Percentiles rank a stretch among this genome's conserved stretches.
Conservation (phyloP, 2,113 vertebrate genomes). For the Riparia riparia region DNA sequence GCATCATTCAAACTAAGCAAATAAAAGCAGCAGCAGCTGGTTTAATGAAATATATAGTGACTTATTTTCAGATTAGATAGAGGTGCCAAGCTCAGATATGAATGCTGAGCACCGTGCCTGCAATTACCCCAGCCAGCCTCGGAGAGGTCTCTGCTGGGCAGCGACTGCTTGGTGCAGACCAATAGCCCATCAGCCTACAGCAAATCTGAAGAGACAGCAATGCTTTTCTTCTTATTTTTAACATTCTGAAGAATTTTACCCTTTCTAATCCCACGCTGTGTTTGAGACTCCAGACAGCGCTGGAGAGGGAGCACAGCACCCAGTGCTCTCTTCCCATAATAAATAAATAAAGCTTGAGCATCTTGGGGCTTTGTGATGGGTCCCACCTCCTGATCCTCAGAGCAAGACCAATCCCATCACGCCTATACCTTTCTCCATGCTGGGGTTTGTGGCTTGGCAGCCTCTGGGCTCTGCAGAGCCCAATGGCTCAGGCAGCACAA, state of each 20-base stretch:
- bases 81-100: neutral
- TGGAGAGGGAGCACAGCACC: neutral
- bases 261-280: neutral
- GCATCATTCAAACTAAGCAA: slow-evolving; percentile 38
- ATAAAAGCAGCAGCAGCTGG: slow-evolving; percentile 47
- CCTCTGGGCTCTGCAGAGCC: neutral
- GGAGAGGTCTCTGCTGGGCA: neutral
- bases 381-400: neutral
- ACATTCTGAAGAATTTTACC: neutral
- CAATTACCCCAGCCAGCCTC: slow-evolving; percentile 1
- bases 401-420: neutral
- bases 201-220: slow-evolving; percentile 17
- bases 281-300: neutral
- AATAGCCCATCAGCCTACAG: slow-evolving; percentile 13
- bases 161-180: neutral
- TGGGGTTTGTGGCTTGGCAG: neutral
- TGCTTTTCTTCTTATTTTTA: neutral
- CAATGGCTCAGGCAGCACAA: accelerated
- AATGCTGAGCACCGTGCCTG: neutral
- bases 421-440: no score
- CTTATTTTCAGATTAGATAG: slow-evolving; percentile 62
- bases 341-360: neutral
- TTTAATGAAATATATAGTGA: slow-evolving; percentile 62
- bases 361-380: accelerated
- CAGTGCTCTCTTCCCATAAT: accelerated